Conservation (phyloP, 2,113 vertebrate genomes). For the Aphyosemion australe region DNA sequence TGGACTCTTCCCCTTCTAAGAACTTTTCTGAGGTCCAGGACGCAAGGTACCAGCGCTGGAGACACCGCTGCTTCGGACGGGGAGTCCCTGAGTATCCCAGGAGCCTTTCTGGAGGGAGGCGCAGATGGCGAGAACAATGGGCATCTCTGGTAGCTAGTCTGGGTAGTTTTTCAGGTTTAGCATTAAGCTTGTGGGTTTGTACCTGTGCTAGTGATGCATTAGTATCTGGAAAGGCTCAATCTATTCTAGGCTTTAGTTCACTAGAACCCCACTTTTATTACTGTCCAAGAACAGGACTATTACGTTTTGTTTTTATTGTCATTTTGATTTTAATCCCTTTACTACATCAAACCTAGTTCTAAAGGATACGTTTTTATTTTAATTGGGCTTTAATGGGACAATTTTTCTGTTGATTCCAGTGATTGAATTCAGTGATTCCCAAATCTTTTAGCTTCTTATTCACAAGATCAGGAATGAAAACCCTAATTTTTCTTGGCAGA, state of each 20-base stretch:
- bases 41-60: conserved; percentile 60
- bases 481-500: background rate
- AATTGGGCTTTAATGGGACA: too few relatives aligned
- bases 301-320: too few relatives aligned
- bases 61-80: conserved; percentile 63
- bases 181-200: conserved; percentile 11
- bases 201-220: too few relatives aligned
- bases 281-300: too few relatives aligned
- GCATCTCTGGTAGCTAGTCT: conserved; percentile 51
- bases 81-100: conserved; percentile 51
- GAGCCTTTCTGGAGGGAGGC: conserved; percentile 69
- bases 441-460: background rate
- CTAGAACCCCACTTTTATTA: too few relatives aligned
- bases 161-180: conserved; percentile 30
- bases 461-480: background rate
- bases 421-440: background rate
- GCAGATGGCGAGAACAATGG: conserved; percentile 68
- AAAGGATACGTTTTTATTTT: background rate
- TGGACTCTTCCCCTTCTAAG: conserved; percentile 63
- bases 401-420: background rate
- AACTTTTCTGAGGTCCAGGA: conserved; percentile 60
- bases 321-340: too few relatives aligned
- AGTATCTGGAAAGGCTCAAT: too few relatives aligned
- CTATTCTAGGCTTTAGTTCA: too few relatives aligned
- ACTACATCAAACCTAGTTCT: background rate